Percentiles rank a stretch among this genome's conserved stretches.
These are phyloP conservation scores for Argya squamiceps DNA, from an alignment of 2,797 vertebrate species.

Conservation along the genomic window DNA sequence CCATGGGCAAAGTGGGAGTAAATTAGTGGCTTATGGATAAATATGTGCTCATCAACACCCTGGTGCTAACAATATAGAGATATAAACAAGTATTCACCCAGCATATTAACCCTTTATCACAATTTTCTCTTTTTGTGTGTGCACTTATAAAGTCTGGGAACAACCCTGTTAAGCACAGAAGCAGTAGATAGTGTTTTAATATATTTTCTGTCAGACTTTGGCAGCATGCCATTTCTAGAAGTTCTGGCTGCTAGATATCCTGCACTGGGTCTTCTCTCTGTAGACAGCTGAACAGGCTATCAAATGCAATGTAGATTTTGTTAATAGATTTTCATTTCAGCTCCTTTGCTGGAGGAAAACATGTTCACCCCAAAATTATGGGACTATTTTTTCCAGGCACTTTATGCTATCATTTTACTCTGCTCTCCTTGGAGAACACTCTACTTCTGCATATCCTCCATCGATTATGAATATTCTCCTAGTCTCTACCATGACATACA, in stretches of 20 bases:
- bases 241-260: neutral
- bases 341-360: neutral
- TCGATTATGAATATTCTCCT: neutral
- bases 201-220: neutral
- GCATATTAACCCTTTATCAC: slow-evolving; percentile 53
- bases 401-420: neutral
- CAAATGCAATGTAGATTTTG: neutral
- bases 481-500: neutral
- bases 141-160: neutral
- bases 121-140: neutral
- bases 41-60: slow-evolving; percentile 88
- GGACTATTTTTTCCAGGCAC: neutral
- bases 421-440: neutral
- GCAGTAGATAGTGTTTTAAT: neutral
- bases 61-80: slow-evolving; percentile 69
- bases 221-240: neutral
- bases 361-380: neutral
- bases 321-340: neutral
- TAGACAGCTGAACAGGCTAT: neutral
- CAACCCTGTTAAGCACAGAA: neutral
- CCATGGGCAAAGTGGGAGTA: slow-evolving; percentile 90
- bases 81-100: slow-evolving; percentile 65
- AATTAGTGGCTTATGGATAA: slow-evolving; percentile 91
- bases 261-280: neutral
- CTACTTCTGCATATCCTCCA: neutral